These are phyloP conservation scores for Chondrosia reniformis DNA, from an alignment of 37 sponge, comb jelly and placozoan genomes.

Conservation along the genomic window DNA sequence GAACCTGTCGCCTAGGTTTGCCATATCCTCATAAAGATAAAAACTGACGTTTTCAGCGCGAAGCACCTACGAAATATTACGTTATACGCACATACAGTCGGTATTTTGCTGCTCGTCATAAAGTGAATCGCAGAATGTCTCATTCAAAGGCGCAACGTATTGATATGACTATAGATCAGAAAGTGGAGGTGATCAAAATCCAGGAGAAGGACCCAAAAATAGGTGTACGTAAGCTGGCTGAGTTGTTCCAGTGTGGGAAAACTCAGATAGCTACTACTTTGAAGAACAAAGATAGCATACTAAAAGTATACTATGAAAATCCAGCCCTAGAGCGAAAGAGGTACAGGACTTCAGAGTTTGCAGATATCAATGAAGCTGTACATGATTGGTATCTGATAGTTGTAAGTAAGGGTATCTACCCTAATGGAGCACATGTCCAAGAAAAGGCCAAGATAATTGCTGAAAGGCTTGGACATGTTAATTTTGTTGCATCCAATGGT, in stretches of 20 bases:
- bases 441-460: slow-evolving; percentile 44
- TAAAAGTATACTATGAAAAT: neutral
- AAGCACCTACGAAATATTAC: neutral
- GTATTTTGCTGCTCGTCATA: too few species aligned
- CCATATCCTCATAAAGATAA: too few species aligned
- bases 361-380: slow-evolving; percentile 26
- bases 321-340: neutral
- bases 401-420: slow-evolving; percentile 31
- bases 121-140: neutral
- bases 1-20: too few species aligned
- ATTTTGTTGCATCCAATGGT: slow-evolving; percentile 42
- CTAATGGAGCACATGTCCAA: slow-evolving; percentile 16
- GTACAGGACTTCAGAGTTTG: slow-evolving; percentile 20
- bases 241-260: slow-evolving; percentile 3
- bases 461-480: neutral
- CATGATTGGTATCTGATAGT: slow-evolving; percentile 43
- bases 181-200: neutral
- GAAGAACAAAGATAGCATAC: neutral
- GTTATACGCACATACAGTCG: neutral
- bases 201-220: neutral
- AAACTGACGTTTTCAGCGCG: neutral
- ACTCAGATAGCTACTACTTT: neutral
- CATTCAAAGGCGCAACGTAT: neutral
- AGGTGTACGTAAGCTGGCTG: neutral
- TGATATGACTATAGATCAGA: neutral